phyloP scores from a whole-genome alignment of 2,797 vertebrate species.

The Lithobates sylvaticus region DNA sequence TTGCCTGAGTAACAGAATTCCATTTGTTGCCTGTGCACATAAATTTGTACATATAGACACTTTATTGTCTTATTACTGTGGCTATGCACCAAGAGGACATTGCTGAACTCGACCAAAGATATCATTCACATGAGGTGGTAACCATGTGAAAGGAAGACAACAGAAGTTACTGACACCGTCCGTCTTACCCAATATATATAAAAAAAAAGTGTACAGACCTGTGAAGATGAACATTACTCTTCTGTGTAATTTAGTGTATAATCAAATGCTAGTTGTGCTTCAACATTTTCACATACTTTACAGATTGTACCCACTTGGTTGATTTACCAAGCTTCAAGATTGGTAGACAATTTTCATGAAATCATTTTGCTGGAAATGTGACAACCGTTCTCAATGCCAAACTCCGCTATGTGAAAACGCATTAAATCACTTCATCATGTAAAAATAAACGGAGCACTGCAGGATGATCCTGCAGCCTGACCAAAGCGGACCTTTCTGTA shows the following conservation, averaged over 20 bases:
- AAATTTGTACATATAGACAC: slow-evolving; percentile 9
- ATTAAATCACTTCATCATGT: not conserved
- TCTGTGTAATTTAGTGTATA: not conserved
- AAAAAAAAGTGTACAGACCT: not conserved
- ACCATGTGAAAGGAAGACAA: slow-evolving; percentile 1
- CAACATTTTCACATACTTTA: not conserved
- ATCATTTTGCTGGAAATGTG: slow-evolving; percentile 24
- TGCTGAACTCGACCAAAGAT: slow-evolving; percentile 53
- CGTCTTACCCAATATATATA: slow-evolving; percentile 4
- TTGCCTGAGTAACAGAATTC: slow-evolving; percentile 21
- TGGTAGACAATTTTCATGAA: slow-evolving; percentile 6
- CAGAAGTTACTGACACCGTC: not conserved
- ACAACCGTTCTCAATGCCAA: slow-evolving; percentile 44
- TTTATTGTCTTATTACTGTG: slow-evolving; percentile 15
- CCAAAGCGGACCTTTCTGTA: slow-evolving; percentile 24
- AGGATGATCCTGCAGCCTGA: not conserved
- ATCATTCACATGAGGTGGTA: slow-evolving; percentile 26
- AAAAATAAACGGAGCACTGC: slow-evolving; percentile 5
- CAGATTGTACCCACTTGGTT: not conserved
- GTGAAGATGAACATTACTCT: not conserved
- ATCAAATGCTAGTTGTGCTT: slow-evolving; percentile 8
- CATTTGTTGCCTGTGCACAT: slow-evolving; percentile 19
- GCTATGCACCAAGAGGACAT: slow-evolving; percentile 33
- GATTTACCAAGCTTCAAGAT: slow-evolving; percentile 31
- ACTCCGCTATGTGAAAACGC: slow-evolving; percentile 22